These are phyloP conservation scores for Hiodon tergisus DNA, from an alignment of 2,113 vertebrate species.

Conservation along the genomic window DNA sequence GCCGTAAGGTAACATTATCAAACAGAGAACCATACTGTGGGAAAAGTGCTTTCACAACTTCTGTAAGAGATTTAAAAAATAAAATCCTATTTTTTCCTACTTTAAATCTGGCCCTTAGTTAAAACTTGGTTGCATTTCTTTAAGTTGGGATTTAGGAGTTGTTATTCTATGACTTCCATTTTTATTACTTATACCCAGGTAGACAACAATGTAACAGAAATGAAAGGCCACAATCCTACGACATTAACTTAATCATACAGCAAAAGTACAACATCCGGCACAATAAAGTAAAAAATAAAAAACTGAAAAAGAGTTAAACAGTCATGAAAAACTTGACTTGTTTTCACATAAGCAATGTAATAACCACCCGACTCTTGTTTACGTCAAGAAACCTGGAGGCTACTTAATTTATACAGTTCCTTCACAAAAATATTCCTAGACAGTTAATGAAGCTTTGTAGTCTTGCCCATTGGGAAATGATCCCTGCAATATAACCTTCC, in stretches of 20 bases:
- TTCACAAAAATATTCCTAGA: not conserved
- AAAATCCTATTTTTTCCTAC: no score
- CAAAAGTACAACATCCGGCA: conserved; percentile 10
- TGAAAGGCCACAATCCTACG: no score
- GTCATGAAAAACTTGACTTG: conserved; percentile 33
- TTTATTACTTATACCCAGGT: no score
- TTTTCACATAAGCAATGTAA: conserved; percentile 24
- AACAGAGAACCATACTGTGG: no score
- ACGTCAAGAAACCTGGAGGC: not conserved
- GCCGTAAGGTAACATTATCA: no score
- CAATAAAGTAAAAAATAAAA: conserved; percentile 29
- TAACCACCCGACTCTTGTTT: not conserved
- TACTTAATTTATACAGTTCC: conserved; percentile 9
- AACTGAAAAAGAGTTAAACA: conserved; percentile 15
- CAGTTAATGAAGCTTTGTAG: not conserved
- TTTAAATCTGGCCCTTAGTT: no score
- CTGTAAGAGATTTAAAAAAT: no score
- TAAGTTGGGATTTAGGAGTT: no score
- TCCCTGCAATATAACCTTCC: not conserved
- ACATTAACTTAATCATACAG: no score
- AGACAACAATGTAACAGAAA: not conserved
- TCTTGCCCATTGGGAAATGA: conserved; percentile 9
- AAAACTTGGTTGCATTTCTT: no score
- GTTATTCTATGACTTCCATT: no score
- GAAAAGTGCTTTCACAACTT: no score